These are phyloP conservation scores for Zeus faber DNA, from an alignment of 2,113 vertebrate genomes.

Conservation along the genomic window DNA sequence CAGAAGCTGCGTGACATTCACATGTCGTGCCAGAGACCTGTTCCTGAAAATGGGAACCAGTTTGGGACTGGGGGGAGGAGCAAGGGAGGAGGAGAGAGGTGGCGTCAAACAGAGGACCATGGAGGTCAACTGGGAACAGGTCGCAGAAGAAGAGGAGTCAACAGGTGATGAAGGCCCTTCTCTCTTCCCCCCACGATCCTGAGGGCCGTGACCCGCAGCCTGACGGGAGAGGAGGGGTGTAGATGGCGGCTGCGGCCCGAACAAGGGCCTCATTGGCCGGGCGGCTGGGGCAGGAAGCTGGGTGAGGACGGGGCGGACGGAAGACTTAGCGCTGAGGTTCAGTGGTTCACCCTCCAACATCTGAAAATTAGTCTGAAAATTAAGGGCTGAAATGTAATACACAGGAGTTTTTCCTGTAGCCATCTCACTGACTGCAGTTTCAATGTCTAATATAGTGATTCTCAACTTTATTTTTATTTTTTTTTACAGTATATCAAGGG, in stretches of 20 bases:
- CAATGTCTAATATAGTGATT: no score
- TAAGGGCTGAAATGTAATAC: no score
- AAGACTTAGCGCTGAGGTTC: slow-evolving; percentile 63
- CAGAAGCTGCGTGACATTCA: slow-evolving; percentile 43
- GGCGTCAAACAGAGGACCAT: slow-evolving; percentile 1
- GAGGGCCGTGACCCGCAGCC: slow-evolving; percentile 6
- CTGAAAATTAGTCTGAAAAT: no score
- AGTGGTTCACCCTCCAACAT: slow-evolving; percentile 50
- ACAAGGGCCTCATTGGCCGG: neutral
- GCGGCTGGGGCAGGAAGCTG: slow-evolving; percentile 35
- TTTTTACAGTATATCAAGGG: no score
- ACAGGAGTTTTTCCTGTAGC: no score
- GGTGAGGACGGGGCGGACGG: slow-evolving; percentile 53
- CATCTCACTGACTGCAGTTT: no score
- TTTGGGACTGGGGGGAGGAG: slow-evolving; percentile 46
- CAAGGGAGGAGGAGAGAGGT: slow-evolving; percentile 9
- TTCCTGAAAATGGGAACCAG: slow-evolving; percentile 79
- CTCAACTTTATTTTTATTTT: no score
- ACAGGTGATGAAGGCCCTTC: neutral
- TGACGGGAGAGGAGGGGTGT: slow-evolving; percentile 27
- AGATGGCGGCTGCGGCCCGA: slow-evolving; percentile 3
- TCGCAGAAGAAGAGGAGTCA: neutral
- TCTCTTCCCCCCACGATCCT: neutral
- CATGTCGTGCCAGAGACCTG: slow-evolving; percentile 48
- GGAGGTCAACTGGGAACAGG: neutral